Conservation (phyloP, 2,113 vertebrate genomes). For the Pongo abelii region DNA sequence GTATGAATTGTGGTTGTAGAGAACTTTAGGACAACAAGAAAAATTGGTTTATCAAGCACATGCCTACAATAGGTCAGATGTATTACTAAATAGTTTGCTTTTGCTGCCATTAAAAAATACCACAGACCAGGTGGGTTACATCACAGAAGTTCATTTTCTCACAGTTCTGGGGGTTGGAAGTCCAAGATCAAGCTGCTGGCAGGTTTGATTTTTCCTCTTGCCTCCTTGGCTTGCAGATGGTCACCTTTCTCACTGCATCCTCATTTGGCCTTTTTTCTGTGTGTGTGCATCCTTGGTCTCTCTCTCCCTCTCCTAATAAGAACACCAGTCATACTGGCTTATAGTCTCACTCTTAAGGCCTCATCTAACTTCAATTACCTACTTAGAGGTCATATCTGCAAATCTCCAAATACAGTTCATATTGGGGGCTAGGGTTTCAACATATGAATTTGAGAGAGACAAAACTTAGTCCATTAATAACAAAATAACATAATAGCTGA, state of each 20-base stretch:
- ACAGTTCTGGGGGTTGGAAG: neutral
- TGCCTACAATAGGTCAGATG: neutral
- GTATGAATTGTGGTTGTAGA: neutral
- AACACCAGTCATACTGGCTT: neutral
- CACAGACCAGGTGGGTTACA: neutral
- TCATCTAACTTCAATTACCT: neutral
- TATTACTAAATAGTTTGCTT: neutral
- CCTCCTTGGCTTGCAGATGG: neutral
- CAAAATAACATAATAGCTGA: neutral
- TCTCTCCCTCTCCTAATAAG: neutral
- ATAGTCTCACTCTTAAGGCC: neutral
- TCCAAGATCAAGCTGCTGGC: neutral
- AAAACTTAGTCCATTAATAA: neutral
- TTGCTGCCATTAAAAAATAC: neutral
- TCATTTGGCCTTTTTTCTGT: neutral
- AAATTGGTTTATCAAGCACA: neutral
- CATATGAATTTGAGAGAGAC: neutral
- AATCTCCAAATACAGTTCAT: neutral
- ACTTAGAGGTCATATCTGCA: neutral
- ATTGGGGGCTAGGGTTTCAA: neutral
- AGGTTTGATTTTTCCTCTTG: neutral
- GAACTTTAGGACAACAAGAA: neutral
- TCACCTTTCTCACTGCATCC: neutral
- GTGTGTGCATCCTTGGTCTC: too few relatives aligned
- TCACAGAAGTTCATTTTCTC: neutral